phyloP scores from a whole-genome alignment of 2,113 vertebrate genomes.

The Gymnocephalus cernua region DNA sequence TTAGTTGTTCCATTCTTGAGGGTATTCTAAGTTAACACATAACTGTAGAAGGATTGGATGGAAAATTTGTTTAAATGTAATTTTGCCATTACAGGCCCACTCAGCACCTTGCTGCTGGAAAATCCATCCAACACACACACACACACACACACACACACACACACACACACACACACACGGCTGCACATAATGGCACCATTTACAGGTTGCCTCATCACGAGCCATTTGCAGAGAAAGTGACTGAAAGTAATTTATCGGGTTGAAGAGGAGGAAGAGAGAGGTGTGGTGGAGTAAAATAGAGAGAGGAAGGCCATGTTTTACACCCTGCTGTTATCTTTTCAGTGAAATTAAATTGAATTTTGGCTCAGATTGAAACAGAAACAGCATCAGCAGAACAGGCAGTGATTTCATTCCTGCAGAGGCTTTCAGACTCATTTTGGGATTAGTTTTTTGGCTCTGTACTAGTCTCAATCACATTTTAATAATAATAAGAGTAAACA shows the following conservation, averaged over 20 bases:
- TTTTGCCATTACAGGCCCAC: too few relatives aligned
- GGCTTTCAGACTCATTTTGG: not conserved
- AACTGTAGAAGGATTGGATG: too few relatives aligned
- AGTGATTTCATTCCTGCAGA: constrained; percentile 1
- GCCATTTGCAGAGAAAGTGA: not conserved
- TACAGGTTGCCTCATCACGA: not conserved
- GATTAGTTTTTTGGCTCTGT: not conserved
- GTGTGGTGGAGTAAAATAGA: not conserved
- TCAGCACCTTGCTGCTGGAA: constrained; percentile 52
- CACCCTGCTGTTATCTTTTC: constrained; percentile 38
- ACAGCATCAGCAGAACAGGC: not conserved
- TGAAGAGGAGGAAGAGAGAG: constrained; percentile 10
- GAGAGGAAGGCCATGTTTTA: not conserved
- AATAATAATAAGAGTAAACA: not conserved
- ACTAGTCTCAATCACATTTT: not conserved
- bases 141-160: not conserved
- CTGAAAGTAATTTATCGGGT: constrained; percentile 1
- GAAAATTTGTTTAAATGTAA: too few relatives aligned
- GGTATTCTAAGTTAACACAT: too few relatives aligned
- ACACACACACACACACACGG: constrained; percentile 27
- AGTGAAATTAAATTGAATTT: not conserved
- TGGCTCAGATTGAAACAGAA: constrained; percentile 4
- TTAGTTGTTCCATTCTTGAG: too few relatives aligned
- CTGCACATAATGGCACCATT: not conserved
- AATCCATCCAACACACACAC: constrained; percentile 40